Conservation (phyloP, 2,888 invertebrate species). For the Metacarcinus magister region DNA sequence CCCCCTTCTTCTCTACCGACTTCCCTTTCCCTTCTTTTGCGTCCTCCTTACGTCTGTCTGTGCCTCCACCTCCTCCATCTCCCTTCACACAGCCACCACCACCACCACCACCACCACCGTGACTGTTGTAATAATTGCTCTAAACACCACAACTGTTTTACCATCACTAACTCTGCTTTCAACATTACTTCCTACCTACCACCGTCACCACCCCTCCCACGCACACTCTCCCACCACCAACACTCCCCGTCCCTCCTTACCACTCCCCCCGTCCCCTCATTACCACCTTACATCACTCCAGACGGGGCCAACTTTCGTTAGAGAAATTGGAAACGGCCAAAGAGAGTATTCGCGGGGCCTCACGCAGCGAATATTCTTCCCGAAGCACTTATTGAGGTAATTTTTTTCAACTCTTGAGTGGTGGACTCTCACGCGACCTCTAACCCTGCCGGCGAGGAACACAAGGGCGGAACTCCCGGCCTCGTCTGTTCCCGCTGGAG, state of each 20-base stretch:
- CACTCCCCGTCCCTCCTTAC: neutral
- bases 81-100: neutral
- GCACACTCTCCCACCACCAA: neutral
- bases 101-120: neutral
- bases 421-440: neutral
- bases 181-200: neutral
- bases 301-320: constrained; percentile 55
- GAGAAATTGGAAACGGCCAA: constrained; percentile 49
- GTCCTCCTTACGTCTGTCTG: neutral
- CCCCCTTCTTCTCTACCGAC: neutral
- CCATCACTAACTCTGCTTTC: neutral
- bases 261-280: neutral
- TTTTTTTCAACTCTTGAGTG: constrained; percentile 65
- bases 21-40: neutral
- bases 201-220: neutral
- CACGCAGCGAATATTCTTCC: constrained; percentile 69
- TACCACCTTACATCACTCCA: neutral
- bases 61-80: no score
- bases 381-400: constrained; percentile 71
- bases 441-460: neutral
- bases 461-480: constrained; percentile 53
- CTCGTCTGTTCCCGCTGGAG: constrained; percentile 47
- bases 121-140: neutral
- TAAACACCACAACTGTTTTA: constrained; percentile 17
- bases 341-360: constrained; percentile 53